Base-by-base conservation (phyloP, 2,113 vertebrate species). In the Bos javanicus region DNA sequence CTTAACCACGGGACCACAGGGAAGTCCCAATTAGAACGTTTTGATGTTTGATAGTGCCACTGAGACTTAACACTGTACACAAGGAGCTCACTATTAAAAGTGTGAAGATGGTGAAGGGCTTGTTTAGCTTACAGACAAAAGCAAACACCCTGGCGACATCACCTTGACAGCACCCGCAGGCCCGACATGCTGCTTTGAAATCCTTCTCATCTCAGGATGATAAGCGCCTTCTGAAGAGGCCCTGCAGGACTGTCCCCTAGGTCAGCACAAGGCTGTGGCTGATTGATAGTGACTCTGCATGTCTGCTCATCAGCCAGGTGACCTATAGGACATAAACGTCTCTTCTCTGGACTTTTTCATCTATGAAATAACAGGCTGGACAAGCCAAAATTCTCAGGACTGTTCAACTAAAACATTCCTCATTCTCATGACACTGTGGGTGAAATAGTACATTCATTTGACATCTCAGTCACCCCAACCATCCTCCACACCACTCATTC, bases 161-260 rank as follows among this genome's bases (percentile, higher is more conserved):
- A 23, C 0, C 4, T 16, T 1, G 10, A 33, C 4, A 11, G 52
- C 30, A 76, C 21, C 17, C n/a, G 9, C 21, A 67, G 76, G 26
- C 39, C 59, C 5, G 5, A 2, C 2, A 5, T 7, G 46, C 48
- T 28, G 11, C 57, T 95, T 80, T 39, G 83, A 43, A 87, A 56
- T 12, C 7, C 6, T 14, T 6, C 39, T 25, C 11, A 4, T 4
- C 46, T 78, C 10, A 6, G 25, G 39, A 17, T 21, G 6, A n/a
- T 25, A 2, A 3, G 48, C 0, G 0, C 1, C 19, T 80, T 57
- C 87, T 23, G 6, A 19, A 36, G 46, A 25, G 17, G 28, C 23
- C 36, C 36, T 3, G 46, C 16, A 15, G 33, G 3, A 8, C 1
- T 13, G 1, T 43, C 33, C 30, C 33, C 30, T 83, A 43, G 3